Evolutionary conservation across 2,113 vertebrate species (phyloP).

Genomic region (Pangasianodon hypophthalmus): DNA sequence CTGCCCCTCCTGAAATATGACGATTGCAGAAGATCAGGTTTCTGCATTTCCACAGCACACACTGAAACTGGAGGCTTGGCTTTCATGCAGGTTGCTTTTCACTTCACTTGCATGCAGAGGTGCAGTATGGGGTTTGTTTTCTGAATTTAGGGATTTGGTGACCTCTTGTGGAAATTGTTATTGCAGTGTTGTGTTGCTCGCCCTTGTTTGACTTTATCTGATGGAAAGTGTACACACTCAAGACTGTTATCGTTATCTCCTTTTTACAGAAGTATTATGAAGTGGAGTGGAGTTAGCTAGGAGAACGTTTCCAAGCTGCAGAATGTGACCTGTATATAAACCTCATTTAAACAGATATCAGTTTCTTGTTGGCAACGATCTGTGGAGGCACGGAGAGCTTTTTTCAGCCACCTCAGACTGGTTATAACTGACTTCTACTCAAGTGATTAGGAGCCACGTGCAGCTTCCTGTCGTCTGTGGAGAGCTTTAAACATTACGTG

Average conservation of each 20-base stretch:
- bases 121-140: not conserved
- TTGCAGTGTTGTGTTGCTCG: not conserved
- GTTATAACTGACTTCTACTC: not conserved
- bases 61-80: too few relatives aligned
- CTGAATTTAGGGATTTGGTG: not conserved
- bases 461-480: not conserved
- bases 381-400: not conserved
- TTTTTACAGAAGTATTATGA: not conserved
- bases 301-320: not conserved
- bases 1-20: not conserved
- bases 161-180: constrained; percentile 9
- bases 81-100: not conserved
- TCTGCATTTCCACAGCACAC: not conserved
- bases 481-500: not conserved
- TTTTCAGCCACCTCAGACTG: not conserved
- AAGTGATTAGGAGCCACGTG: not conserved
- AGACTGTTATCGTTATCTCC: not conserved
- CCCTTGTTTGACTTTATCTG: not conserved
- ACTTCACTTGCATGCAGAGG: too few relatives aligned
- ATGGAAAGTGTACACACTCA: not conserved
- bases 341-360: not conserved
- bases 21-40: not conserved
- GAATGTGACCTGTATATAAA: not conserved
- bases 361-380: not conserved
- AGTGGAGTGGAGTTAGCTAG: not conserved